phyloP scores from a whole-genome alignment of 92 coral and sea anemone genomes.

The Blastomussa wellsi region DNA sequence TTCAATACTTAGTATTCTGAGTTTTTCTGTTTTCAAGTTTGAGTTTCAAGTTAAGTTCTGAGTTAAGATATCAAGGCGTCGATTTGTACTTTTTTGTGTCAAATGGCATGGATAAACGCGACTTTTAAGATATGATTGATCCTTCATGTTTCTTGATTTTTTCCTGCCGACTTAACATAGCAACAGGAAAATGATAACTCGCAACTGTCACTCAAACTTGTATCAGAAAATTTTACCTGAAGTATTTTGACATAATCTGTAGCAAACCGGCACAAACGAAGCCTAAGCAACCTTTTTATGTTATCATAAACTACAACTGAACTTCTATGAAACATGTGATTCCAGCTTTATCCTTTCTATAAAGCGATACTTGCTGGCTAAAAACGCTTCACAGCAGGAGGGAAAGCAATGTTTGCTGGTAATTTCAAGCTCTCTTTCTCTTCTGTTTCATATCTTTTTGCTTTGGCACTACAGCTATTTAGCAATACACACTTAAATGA shows the following conservation, averaged over 20 bases:
- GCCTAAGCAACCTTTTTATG: background rate
- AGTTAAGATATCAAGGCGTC: background rate
- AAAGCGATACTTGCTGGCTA: background rate
- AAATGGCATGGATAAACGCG: too few relatives aligned
- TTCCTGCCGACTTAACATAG: background rate
- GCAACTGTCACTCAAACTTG: conserved; percentile 2
- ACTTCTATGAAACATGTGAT: background rate
- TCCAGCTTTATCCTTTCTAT: background rate
- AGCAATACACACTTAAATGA: background rate
- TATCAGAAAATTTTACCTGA: background rate
- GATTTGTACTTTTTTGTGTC: too few relatives aligned
- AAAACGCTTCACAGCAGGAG: background rate
- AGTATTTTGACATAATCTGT: background rate
- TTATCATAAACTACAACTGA: background rate
- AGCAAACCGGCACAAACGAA: background rate
- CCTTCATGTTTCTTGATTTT: too few relatives aligned
- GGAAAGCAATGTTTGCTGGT: background rate
- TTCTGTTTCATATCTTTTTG: background rate
- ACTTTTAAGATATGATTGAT: too few relatives aligned
- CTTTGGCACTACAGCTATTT: background rate
- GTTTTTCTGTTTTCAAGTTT: background rate
- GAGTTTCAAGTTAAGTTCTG: background rate
- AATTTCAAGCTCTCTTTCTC: background rate
- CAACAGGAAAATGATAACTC: background rate
- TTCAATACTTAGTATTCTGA: background rate